These are phyloP conservation scores for Enteromius trimaculatus DNA, from an alignment of 2,797 vertebrate genomes.

Conservation along the genomic window DNA sequence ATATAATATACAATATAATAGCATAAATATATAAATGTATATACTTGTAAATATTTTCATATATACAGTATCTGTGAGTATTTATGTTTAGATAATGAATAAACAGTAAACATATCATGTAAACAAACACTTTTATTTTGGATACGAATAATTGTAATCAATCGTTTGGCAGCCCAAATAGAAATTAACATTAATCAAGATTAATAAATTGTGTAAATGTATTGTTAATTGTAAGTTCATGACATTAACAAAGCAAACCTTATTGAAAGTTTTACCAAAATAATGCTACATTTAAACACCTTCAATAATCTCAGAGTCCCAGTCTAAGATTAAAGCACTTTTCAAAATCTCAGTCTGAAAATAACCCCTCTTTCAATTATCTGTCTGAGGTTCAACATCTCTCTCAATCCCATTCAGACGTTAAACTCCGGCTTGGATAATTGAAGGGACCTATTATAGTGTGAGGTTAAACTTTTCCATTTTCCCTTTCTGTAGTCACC, in stretches of 20 bases:
- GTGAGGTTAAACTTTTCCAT: constrained; percentile 7
- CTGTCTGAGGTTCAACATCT: background rate
- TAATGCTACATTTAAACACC: background rate
- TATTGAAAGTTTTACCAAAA: background rate
- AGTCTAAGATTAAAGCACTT: background rate
- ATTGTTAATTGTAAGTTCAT: background rate
- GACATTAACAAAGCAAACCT: background rate
- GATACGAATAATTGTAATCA: too few relatives aligned
- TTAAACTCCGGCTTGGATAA: constrained; percentile 3
- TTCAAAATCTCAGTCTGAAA: constrained; percentile 4
- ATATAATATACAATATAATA: too few relatives aligned
- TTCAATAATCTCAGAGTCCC: background rate
- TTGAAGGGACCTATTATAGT: background rate
- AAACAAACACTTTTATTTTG: too few relatives aligned
- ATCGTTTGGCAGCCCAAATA: background rate
- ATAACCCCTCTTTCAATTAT: background rate
- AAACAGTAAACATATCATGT: too few relatives aligned
- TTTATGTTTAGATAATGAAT: too few relatives aligned
- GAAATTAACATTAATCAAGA: background rate
- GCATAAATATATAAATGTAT: too few relatives aligned
- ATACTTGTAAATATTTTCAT: too few relatives aligned
- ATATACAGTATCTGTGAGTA: too few relatives aligned
- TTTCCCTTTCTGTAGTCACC: constrained; percentile 22
- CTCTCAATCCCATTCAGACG: background rate
- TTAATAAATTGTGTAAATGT: background rate